Percentiles rank a stretch among this genome's conserved stretches.
Evolutionary conservation across 2,113 vertebrate species (phyloP).

Genomic region (Mesoclemmys tuberculata): DNA sequence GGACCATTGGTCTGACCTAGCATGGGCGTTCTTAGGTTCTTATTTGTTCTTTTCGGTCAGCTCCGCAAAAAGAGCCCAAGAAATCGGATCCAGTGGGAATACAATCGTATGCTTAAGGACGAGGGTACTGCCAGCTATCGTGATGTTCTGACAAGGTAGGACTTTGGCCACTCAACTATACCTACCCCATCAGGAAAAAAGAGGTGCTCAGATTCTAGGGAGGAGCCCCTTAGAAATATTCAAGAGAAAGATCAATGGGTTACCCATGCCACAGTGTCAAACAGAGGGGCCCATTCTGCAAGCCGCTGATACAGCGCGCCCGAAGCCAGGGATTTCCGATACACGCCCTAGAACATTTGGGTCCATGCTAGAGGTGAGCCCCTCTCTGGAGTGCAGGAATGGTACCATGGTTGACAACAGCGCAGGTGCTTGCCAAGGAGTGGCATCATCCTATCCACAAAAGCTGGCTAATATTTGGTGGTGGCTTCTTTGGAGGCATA

Average conservation of each 20-base stretch:
- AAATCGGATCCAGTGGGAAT: not conserved
- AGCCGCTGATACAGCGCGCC: not conserved
- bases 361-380: not conserved
- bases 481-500: not conserved
- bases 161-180: not conserved
- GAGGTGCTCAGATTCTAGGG: not conserved
- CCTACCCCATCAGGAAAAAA: not conserved
- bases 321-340: not conserved
- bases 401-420: not conserved
- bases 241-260: constrained; percentile 46
- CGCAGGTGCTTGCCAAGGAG: not conserved
- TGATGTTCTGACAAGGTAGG: not conserved
- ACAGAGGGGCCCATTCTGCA: constrained; percentile 64
- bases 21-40: not conserved
- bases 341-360: not conserved
- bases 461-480: not conserved
- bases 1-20: not conserved
- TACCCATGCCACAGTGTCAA: constrained; percentile 9
- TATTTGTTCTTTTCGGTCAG: not conserved
- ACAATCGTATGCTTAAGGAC: not conserved
- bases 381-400: not conserved
- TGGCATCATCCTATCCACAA: not conserved
- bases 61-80: not conserved
- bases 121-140: not conserved
- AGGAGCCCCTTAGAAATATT: constrained; percentile 10